These are phyloP conservation scores for Sclerodermus sp. DNA, from an alignment of 2,888 invertebrate genomes.

Conservation along the genomic window DNA sequence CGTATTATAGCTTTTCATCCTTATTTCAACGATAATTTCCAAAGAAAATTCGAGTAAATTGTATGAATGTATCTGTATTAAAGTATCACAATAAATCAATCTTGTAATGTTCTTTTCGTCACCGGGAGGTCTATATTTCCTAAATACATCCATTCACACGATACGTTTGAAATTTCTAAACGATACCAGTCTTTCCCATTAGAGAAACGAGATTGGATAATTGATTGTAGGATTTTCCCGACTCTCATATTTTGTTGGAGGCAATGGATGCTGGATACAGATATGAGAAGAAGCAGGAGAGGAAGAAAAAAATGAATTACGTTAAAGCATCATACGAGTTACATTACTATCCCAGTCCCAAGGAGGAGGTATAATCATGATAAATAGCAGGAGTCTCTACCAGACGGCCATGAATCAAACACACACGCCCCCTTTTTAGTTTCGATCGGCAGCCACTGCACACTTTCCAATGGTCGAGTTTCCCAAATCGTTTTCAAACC, in stretches of 20 bases:
- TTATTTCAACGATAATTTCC: not conserved
- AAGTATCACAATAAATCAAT: slow-evolving; percentile 23
- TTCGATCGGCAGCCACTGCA: slow-evolving; percentile 10
- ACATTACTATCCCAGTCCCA: not conserved
- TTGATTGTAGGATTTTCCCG: too few relatives aligned
- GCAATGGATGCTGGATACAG: too few relatives aligned
- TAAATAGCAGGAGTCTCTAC: slow-evolving; percentile 10
- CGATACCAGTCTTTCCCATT: too few relatives aligned
- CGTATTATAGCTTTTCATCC: not conserved
- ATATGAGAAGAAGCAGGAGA: too few relatives aligned
- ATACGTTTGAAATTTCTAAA: too few relatives aligned
- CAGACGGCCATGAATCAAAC: slow-evolving; percentile 14
- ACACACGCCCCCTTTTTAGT: slow-evolving; percentile 27
- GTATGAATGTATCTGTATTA: slow-evolving; percentile 15
- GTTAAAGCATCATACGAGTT: not conserved
- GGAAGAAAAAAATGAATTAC: not conserved
- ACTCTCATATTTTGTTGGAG: too few relatives aligned
- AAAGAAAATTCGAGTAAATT: not conserved
- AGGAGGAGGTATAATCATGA: slow-evolving; percentile 3
- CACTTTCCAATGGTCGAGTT: slow-evolving; percentile 8
- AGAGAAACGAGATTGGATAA: too few relatives aligned
- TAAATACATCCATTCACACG: too few relatives aligned
- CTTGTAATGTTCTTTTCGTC: slow-evolving; percentile 21
- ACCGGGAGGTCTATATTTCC: not conserved
- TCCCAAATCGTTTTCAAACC: not conserved